phyloP scores from a whole-genome alignment of 2,888 invertebrate species.

The Hyposoter didymator region DNA sequence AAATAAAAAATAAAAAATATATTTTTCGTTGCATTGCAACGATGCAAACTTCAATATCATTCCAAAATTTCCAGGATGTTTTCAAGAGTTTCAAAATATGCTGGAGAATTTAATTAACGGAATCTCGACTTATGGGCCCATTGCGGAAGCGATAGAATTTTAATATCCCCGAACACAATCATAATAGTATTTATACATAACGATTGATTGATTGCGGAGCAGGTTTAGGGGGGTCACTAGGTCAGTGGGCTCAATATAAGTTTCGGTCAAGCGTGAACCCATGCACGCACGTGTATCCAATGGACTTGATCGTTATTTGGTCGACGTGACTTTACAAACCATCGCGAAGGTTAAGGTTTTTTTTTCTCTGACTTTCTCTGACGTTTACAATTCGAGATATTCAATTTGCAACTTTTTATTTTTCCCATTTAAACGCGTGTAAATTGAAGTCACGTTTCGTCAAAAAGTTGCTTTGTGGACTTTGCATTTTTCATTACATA shows the following conservation, averaged over 20 bases:
- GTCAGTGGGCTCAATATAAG: constrained; percentile 33
- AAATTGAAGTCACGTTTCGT: no score
- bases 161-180: background rate
- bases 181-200: constrained; percentile 21
- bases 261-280: constrained; percentile 39
- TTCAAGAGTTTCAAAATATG: background rate
- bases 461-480: no score
- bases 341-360: no score
- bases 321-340: background rate
- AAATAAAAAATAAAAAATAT: no score
- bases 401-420: no score
- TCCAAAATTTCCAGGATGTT: background rate
- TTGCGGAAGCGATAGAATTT: background rate
- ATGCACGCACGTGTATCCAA: constrained; percentile 9
- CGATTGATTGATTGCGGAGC: constrained; percentile 45
- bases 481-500: background rate
- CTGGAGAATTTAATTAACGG: background rate
- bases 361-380: no score
- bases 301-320: constrained; percentile 7
- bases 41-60: no score
- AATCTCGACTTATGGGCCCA: background rate
- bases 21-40: no score
- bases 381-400: no score
- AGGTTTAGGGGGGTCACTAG: constrained; percentile 37
- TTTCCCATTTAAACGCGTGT: no score